phyloP scores from a whole-genome alignment of 2,113 vertebrate genomes.

The Talpa occidentalis region DNA sequence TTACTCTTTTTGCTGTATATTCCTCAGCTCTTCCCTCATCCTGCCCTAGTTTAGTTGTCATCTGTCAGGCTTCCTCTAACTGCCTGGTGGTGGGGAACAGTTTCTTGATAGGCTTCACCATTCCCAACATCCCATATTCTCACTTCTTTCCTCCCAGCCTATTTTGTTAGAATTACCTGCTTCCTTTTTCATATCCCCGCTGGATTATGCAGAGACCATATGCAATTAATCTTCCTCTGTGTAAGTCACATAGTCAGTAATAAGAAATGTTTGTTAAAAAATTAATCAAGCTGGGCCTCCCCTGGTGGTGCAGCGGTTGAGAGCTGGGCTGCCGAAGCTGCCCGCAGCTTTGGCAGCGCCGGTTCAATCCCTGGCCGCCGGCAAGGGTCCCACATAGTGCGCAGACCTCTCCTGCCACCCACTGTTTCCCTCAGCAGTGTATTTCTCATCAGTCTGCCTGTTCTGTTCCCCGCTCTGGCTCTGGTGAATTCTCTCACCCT shows the following conservation, averaged over 20 bases:
- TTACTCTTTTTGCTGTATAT: background rate
- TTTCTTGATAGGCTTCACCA: background rate
- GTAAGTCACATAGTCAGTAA: background rate
- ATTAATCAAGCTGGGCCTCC: background rate
- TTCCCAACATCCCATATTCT: background rate
- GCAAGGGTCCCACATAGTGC: no score
- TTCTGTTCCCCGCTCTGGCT: no score
- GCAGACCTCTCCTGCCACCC: no score
- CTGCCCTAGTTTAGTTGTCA: background rate
- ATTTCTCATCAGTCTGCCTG: no score
- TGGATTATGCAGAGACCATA: background rate
- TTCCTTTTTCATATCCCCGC: constrained; percentile 8
- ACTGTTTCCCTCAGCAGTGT: no score
- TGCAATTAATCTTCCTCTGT: constrained; percentile 32
- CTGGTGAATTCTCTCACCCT: no score
- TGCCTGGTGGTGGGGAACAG: background rate
- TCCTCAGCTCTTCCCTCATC: background rate
- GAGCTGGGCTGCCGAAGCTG: no score
- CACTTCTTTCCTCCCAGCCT: background rate
- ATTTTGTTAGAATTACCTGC: constrained; percentile 47
- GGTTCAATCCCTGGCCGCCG: no score
- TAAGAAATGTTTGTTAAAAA: constrained; percentile 10
- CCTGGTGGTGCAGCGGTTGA: no score
- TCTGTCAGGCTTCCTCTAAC: background rate
- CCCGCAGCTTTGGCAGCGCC: no score